phyloP scores from a whole-genome alignment of 2,113 vertebrate genomes.

The Crotalus viridis region DNA sequence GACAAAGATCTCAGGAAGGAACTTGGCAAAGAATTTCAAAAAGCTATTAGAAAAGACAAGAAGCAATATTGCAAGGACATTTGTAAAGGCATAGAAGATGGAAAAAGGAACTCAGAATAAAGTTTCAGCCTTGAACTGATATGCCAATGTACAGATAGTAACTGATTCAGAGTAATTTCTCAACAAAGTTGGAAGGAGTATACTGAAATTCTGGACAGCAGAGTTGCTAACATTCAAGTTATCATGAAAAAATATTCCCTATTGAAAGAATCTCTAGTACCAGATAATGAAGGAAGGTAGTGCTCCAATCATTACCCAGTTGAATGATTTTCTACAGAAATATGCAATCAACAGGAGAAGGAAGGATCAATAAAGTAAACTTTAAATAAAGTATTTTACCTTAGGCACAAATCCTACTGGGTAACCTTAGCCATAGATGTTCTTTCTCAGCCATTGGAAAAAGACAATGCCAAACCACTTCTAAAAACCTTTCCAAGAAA shows the following conservation, averaged over 20 bases:
- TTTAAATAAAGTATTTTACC: background rate
- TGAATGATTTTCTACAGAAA: background rate
- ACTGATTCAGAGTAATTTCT: background rate
- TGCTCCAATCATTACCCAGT: background rate
- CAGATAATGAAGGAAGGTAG: background rate
- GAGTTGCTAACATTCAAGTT: background rate
- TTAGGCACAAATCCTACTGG: background rate
- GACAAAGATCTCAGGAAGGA: background rate
- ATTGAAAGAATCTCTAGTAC: background rate
- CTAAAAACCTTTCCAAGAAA: background rate
- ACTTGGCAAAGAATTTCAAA: background rate
- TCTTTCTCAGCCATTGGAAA: background rate
- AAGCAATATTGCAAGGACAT: background rate
- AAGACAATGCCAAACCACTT: background rate
- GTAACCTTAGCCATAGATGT: background rate
- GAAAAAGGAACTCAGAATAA: background rate
- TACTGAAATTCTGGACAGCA: background rate
- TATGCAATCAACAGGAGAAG: background rate
- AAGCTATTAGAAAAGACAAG: background rate
- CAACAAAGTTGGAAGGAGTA: background rate
- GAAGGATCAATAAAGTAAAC: background rate
- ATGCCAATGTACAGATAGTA: background rate
- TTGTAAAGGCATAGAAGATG: background rate
- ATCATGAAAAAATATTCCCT: background rate
- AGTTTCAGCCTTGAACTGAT: background rate